These are phyloP conservation scores for Diloba caeruleocephala DNA, from an alignment of 2,888 invertebrate species.

Conservation along the genomic window DNA sequence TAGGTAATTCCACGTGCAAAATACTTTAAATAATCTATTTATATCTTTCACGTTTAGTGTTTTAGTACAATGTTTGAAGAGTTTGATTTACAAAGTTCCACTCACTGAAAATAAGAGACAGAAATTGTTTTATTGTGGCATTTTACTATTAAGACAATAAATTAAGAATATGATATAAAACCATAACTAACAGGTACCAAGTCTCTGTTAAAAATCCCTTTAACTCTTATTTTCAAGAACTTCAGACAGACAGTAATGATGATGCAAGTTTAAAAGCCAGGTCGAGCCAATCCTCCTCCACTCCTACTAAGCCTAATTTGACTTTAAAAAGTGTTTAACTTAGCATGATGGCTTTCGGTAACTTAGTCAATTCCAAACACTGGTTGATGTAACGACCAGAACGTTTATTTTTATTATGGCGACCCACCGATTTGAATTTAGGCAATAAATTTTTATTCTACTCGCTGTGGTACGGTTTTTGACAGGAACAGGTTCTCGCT, in stretches of 20 bases:
- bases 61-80: no score
- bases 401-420: constrained; percentile 63
- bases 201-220: constrained; percentile 21
- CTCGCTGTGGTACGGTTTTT: constrained; percentile 52
- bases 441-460: constrained; percentile 55
- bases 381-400: constrained; percentile 57
- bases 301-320: constrained; percentile 50
- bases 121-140: constrained; percentile 5
- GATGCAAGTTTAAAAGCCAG: constrained; percentile 55
- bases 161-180: constrained; percentile 27
- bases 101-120: no score
- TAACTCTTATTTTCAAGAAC: constrained; percentile 28
- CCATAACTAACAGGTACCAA: constrained; percentile 34
- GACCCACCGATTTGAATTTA: constrained; percentile 52
- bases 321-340: constrained; percentile 59
- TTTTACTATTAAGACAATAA: constrained; percentile 17
- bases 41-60: constrained; percentile 2
- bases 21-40: constrained; percentile 4
- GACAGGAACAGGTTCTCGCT: constrained; percentile 49
- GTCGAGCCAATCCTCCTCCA: constrained; percentile 38
- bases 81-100: no score
- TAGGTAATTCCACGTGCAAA: constrained; percentile 12
- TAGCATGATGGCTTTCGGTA: constrained; percentile 54
- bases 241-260: constrained; percentile 51
- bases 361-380: constrained; percentile 57